Conservation (phyloP, 1,140 invertebrate genomes). For the Maniola jurtina region DNA sequence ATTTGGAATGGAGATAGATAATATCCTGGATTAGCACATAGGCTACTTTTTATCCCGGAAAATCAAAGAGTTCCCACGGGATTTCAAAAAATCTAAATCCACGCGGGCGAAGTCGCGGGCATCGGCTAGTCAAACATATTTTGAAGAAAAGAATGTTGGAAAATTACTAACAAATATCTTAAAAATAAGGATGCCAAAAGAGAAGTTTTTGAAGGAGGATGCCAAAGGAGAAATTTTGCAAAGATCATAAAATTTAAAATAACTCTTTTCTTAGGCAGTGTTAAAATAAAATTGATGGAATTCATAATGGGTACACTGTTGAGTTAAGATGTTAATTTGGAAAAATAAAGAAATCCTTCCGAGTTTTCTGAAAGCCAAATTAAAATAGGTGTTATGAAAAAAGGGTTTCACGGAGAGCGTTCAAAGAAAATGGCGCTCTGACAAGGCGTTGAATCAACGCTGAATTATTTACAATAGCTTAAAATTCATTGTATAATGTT, state of each 20-base stretch:
- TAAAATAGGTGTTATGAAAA: slow-evolving; percentile 4
- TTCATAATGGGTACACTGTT: neutral
- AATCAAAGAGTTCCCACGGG: too few relatives aligned
- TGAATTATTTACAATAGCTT: neutral
- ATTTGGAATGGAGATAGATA: too few relatives aligned
- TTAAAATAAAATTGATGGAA: slow-evolving; percentile 5
- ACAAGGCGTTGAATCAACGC: neutral
- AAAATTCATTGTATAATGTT: neutral
- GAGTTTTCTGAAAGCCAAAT: neutral
- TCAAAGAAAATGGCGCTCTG: neutral
- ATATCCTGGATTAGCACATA: too few relatives aligned
- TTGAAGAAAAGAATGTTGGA: too few relatives aligned
- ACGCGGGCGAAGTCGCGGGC: too few relatives aligned
- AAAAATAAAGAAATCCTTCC: neutral
- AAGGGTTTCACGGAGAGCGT: neutral
- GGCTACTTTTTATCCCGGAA: too few relatives aligned
- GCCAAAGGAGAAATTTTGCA: neutral
- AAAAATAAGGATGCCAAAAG: neutral
- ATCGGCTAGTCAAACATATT: too few relatives aligned
- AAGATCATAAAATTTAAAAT: neutral
- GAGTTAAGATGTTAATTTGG: neutral
- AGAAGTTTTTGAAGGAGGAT: too few relatives aligned
- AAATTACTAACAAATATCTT: neutral
- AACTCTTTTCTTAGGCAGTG: neutral
- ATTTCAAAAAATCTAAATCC: too few relatives aligned